Base-by-base conservation (phyloP, 2,113 vertebrate species). In the Hydropotes inermis region DNA sequence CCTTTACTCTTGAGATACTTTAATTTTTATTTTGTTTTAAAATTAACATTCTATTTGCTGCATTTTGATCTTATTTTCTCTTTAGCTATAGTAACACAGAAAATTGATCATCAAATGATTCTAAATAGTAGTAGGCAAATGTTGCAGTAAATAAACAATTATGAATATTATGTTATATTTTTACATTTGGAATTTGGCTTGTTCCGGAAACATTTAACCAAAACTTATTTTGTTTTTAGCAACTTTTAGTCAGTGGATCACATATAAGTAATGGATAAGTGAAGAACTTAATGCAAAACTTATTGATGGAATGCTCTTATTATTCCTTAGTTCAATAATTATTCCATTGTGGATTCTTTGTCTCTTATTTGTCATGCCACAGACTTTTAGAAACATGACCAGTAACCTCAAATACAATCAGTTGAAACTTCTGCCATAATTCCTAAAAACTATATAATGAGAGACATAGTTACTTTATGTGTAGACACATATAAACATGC, bases 111-210 rank as follows among this genome's bases (percentile, higher is more conserved):
- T 64, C 45, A 85, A 85, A 55, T 67, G 6, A 45, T 96, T 97
- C 6, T 84, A 92, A 92, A 70, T 7, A 74, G 58, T 39, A 84
- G 13, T 33, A 81, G 15, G 57, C 28, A 92, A 96, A 95, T 67
- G 54, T 45, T 87, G 78, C 3, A 87, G 43, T 60, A 90, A 86
- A 61, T 90, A 90, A 87, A 84, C 4, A 84, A 83, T 45, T 82
- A 50, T 30, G 6, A 21, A 67, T 43, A 4, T 7, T 47, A 79
- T 17, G 19, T n/a, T 82, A 28, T 47, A 74, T 61, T 55, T 96
- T 98, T 91, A 28, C 64, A 82, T 94, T 81, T 36, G 0, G 19
- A 96, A 88, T 96, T 96, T 55, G 27, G 86, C 45, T 90, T 74
- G 43, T 52, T 30, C 23, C 33, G 55, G 30, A 92, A 89, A 54